Base-by-base conservation (phyloP, 1,140 invertebrate species). In the Panagrolaimus sp. region DNA sequence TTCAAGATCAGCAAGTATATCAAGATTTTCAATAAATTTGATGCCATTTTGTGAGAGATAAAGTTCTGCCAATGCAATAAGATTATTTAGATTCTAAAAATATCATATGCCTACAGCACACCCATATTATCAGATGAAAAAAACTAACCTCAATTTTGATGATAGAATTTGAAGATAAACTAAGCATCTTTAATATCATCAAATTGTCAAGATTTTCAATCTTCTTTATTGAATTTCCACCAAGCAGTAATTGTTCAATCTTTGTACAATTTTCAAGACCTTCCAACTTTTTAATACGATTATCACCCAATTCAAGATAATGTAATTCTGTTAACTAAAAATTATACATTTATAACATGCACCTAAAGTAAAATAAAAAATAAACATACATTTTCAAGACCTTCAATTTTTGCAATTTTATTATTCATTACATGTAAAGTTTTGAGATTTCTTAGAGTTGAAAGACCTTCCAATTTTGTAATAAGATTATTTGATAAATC, bases 401-500 rank as follows among this genome's bases (percentile, higher is more conserved):
- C 96, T 85, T 97, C 90, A 73, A 99, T 97, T 83, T 90, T 89
- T 0, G 84, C 82, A 27, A 99, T 92, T 85, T 90, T 93, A 84
- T 99, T 98, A 11, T 94, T 91, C 63, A 92, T 90, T 16, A 98
- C 84, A 84, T 89, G 98, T 0, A 98, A 83, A 78, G 92, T 95
- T 73, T 90, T 87, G 71, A 99, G 85, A 67, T 92, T 93, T 0
- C 83, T 79, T 71, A 98, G 85, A 47, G 88, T 88, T 1, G 90
- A 88, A 48, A 98, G 82, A 69, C 92, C 92, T 83, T 91, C 88
- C 70, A 98, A 93, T 84, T 91, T 89, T 76, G 87, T 89, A 11
- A 99, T 89, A 63, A 93, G 89, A 86, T 98, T 99, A 83, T 96
- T 97, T n/a, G 94, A 98, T 48, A 98, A 83, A 85, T 99, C 96